phyloP scores from a whole-genome alignment of 1,140 invertebrate genomes.

The Drosophila oshimai region DNA sequence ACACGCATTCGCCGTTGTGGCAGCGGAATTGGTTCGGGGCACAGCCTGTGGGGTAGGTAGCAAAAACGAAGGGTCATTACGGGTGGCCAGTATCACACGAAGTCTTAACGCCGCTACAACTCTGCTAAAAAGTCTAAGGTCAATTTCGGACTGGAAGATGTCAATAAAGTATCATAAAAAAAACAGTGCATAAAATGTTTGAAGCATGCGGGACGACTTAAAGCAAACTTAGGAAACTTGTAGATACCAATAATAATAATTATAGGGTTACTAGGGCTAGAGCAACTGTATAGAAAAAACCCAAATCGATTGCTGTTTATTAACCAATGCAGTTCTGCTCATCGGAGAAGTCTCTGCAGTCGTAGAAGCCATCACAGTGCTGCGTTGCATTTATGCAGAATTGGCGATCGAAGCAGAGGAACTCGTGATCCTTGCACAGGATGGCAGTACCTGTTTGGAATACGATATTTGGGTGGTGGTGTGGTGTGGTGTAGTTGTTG shows the following conservation, averaged over 20 bases:
- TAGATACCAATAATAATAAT: neutral
- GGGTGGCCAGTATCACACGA: no score
- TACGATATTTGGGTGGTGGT: neutral
- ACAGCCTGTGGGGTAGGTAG: constrained; percentile 80
- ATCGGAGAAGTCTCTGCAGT: constrained; percentile 95
- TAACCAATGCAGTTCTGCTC: constrained; percentile 91
- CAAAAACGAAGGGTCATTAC: neutral
- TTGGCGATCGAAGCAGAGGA: constrained; percentile 86
- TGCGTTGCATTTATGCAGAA: constrained; percentile 87
- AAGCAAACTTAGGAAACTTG: constrained; percentile 1
- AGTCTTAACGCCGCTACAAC: neutral
- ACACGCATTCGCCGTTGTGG: constrained; percentile 88
- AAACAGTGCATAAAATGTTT: constrained; percentile 13
- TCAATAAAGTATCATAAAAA: neutral
- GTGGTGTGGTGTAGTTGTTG: neutral
- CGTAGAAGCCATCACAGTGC: constrained; percentile 93
- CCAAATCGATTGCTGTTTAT: constrained; percentile 20
- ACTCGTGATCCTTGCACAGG: constrained; percentile 84
- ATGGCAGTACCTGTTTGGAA: constrained; percentile 53
- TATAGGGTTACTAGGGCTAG: neutral
- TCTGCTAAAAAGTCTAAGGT: neutral
- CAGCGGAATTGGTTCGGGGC: constrained; percentile 83
- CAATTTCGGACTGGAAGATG: constrained; percentile 7
- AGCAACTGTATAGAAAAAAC: neutral
- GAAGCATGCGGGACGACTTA: constrained; percentile 7